Evolutionary conservation across 2,888 invertebrate genomes (phyloP).

Genomic region (Volucella bombylans): DNA sequence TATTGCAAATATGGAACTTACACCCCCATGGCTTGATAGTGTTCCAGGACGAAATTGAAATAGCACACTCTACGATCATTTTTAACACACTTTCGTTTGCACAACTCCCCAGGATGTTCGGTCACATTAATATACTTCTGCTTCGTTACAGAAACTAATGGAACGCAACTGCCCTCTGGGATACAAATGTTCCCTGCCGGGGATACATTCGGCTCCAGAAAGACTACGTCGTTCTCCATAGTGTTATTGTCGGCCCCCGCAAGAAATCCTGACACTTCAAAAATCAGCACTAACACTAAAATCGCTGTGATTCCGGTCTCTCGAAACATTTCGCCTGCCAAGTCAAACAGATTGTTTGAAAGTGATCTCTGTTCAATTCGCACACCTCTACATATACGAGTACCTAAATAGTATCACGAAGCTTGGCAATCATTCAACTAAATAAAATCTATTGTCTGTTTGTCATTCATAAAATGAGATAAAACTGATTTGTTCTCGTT

Average conservation of each 20-base stretch:
- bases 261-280: background rate
- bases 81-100: conserved; percentile 77
- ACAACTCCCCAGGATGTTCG: conserved; percentile 76
- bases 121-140: conserved; percentile 66
- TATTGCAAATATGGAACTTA: conserved; percentile 75
- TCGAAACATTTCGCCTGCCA: conserved; percentile 6
- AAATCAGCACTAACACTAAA: conserved; percentile 13
- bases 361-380: conserved; percentile 25
- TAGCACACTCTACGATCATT: conserved; percentile 79
- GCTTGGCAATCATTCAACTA: conserved; percentile 18
- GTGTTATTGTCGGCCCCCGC: conserved; percentile 22
- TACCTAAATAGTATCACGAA: background rate
- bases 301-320: background rate
- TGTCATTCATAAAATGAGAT: conserved; percentile 18
- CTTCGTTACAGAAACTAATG: background rate
- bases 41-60: conserved; percentile 82
- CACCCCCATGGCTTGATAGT: conserved; percentile 82
- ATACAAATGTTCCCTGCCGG: background rate
- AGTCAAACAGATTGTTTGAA: background rate
- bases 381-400: conserved; percentile 30
- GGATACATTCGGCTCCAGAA: background rate
- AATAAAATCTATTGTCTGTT: conserved; percentile 39
- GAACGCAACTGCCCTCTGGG: background rate
- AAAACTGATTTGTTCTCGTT: background rate
- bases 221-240: conserved; percentile 18